Evolutionary conservation across 2,888 invertebrate species (phyloP).

Genomic region (Drosophila mayaguana): DNA sequence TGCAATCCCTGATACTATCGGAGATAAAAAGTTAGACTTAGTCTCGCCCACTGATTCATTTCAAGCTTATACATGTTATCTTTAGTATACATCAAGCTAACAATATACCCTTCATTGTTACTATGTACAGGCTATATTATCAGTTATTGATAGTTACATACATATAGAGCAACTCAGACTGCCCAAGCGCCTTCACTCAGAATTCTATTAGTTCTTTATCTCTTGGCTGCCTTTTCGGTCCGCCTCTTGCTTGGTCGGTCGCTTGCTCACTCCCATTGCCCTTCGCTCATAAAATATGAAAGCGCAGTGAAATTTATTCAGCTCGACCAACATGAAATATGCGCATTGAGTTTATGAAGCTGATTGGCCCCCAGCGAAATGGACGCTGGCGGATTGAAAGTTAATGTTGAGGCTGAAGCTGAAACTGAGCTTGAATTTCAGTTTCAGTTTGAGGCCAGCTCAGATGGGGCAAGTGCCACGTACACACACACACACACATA

Average conservation of each 20-base stretch:
- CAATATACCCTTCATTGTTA: not conserved
- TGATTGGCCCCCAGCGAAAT: conserved; percentile 64
- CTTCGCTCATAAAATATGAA: conserved; percentile 68
- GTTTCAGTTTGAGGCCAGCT: not conserved
- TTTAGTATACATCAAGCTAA: not conserved
- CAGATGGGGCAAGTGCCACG: not conserved
- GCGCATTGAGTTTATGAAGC: conserved; percentile 60
- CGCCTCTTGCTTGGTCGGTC: not conserved
- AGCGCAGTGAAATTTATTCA: conserved; percentile 52
- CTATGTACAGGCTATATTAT: conserved; percentile 11
- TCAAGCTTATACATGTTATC: too few relatives aligned
- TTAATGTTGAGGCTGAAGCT: conserved; percentile 28
- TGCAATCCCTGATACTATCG: too few relatives aligned
- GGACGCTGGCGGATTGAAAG: conserved; percentile 13
- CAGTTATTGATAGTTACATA: conserved; percentile 28
- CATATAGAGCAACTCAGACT: conserved; percentile 22
- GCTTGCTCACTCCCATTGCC: not conserved
- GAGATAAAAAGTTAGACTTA: too few relatives aligned
- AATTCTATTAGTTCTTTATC: conserved; percentile 27
- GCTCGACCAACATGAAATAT: conserved; percentile 59
- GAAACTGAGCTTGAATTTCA: conserved; percentile 45
- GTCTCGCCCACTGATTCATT: too few relatives aligned
- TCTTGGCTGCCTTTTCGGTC: not conserved
- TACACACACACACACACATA: conserved; percentile 1
- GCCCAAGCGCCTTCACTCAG: conserved; percentile 10